A percentile compares a stretch with the other conserved stretches of the same genome.
Evolutionary conservation across 2,888 invertebrate species (phyloP).

Genomic region (Troglohyphantes excavatus): DNA sequence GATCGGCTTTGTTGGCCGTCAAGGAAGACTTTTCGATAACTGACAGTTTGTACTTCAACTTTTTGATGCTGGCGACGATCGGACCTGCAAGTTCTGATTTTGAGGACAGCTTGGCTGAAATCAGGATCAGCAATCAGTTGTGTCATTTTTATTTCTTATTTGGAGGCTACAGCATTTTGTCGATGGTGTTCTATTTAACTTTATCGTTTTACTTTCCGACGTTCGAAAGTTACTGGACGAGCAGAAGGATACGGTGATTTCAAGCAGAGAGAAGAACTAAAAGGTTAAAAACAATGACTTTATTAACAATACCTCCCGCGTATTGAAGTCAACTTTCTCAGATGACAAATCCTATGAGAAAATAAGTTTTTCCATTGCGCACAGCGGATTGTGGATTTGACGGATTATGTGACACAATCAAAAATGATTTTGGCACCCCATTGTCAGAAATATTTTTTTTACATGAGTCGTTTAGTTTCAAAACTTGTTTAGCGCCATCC

Average conservation of each 20-base stretch:
- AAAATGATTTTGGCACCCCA: no score
- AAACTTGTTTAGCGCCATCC: no score
- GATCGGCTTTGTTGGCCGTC: constrained; percentile 10
- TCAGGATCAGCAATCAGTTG: constrained; percentile 23
- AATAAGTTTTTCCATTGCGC: no score
- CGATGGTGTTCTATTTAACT: constrained; percentile 55
- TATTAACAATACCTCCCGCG: no score
- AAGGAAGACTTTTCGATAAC: constrained; percentile 14
- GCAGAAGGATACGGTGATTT: neutral
- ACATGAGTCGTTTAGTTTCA: no score
- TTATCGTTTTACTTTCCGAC: constrained; percentile 18
- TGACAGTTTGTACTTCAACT: constrained; percentile 63
- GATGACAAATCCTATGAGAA: no score
- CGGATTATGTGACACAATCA: no score
- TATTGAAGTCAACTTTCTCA: no score
- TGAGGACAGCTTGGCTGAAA: constrained; percentile 11
- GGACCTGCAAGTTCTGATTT: constrained; percentile 58
- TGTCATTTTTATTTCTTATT: constrained; percentile 14
- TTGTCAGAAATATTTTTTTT: no score
- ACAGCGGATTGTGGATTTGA: no score
- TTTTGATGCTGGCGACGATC: constrained; percentile 67
- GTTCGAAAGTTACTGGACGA: neutral
- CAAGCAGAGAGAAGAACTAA: no score
- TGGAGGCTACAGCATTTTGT: constrained; percentile 62
- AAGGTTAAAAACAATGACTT: no score